Percentiles rank a stretch among this genome's conserved stretches.
Evolutionary conservation across 2,113 vertebrate species (phyloP).

Genomic region (Calidris pygmaea): DNA sequence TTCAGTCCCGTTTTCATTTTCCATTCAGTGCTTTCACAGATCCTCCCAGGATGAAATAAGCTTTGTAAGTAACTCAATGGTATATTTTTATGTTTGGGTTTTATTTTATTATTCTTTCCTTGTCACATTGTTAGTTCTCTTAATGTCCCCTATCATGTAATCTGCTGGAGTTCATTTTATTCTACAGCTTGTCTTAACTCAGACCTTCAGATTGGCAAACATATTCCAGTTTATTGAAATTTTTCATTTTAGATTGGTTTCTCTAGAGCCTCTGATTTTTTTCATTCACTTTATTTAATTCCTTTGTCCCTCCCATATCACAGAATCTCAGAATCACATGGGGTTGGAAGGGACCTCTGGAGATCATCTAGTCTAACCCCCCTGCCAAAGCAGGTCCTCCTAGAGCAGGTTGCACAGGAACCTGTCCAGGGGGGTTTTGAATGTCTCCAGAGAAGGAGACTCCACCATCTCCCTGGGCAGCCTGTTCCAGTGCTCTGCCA

Average conservation of each 20-base stretch:
- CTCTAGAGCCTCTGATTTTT: background rate
- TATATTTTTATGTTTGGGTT: background rate
- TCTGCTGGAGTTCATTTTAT: no score
- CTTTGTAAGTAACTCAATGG: background rate
- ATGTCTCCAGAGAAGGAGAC: no score
- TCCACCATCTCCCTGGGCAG: no score
- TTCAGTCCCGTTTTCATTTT: fast-evolving
- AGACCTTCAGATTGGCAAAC: background rate
- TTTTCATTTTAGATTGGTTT: background rate
- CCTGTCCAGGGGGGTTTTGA: no score
- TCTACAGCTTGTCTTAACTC: background rate
- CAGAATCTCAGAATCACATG: no score
- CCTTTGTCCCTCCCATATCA: background rate
- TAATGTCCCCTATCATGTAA: no score
- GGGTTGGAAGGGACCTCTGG: no score
- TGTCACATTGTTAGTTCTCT: background rate
- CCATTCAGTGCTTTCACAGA: background rate
- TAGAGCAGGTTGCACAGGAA: no score
- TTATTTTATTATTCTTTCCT: background rate
- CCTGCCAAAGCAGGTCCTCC: no score
- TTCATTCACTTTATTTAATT: background rate
- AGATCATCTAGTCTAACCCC: no score
- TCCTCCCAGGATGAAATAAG: background rate
- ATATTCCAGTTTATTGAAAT: background rate
- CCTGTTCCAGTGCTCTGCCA: no score